Evolutionary conservation across 2,113 vertebrate species (phyloP).

Genomic region (Apodemus sylvaticus): DNA sequence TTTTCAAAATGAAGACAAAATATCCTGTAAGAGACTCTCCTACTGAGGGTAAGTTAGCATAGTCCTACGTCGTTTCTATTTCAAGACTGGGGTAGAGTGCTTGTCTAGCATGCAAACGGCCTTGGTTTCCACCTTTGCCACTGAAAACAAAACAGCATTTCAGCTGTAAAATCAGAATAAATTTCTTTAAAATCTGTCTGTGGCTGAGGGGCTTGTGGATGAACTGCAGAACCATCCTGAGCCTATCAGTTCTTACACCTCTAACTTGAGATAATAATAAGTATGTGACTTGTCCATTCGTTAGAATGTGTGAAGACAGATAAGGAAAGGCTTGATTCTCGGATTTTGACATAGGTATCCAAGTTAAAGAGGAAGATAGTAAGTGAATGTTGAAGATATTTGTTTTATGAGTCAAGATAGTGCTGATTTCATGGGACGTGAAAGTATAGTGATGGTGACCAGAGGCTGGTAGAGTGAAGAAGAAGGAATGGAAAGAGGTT

Average conservation of each 20-base stretch:
- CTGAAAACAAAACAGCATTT: neutral
- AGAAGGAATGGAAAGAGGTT: neutral
- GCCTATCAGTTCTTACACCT: neutral
- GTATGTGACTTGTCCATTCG: neutral
- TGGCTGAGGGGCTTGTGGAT: neutral
- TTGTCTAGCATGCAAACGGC: neutral
- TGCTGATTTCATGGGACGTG: neutral
- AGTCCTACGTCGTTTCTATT: neutral
- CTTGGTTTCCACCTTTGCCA: neutral
- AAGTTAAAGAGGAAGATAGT: neutral
- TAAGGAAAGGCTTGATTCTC: neutral
- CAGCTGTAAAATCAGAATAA: slow-evolving; percentile 34
- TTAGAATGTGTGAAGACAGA: neutral
- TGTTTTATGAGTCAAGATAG: slow-evolving; percentile 23
- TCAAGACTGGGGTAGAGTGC: neutral
- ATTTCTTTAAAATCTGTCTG: slow-evolving; percentile 18
- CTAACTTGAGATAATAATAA: neutral
- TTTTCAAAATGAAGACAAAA: slow-evolving; percentile 61
- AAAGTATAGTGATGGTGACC: neutral
- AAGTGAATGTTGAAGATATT: slow-evolving; percentile 16
- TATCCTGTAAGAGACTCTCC: neutral
- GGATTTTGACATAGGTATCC: neutral
- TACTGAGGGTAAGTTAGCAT: neutral
- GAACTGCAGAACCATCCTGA: neutral
- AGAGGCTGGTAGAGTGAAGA: neutral